Percentiles rank a stretch among this genome's conserved stretches.
These are phyloP conservation scores for Mallateleia sp. DNA, from an alignment of 2,888 invertebrate species.

Conservation along the genomic window DNA sequence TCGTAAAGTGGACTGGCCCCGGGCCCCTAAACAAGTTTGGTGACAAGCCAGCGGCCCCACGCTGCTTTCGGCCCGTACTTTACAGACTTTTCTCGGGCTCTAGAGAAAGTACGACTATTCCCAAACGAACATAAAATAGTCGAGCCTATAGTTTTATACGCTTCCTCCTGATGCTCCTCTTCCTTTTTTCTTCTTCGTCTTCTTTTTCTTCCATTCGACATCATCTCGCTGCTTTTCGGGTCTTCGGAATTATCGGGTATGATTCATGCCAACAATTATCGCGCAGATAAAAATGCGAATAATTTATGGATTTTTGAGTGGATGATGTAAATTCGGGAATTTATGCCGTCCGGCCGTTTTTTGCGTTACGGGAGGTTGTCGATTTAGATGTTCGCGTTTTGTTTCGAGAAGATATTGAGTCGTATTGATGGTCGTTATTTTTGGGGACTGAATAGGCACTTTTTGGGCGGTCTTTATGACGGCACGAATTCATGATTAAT, in stretches of 20 bases:
- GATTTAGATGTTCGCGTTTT: slow-evolving; percentile 38
- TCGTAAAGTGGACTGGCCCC: slow-evolving; percentile 84
- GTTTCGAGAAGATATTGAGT: slow-evolving; percentile 16
- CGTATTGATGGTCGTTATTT: not conserved
- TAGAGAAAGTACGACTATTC: slow-evolving; percentile 84
- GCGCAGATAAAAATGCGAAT: slow-evolving; percentile 47
- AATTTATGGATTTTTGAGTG: slow-evolving; percentile 62
- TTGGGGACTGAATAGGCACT: not conserved
- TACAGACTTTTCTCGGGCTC: slow-evolving; percentile 76
- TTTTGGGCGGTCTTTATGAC: slow-evolving; percentile 25
- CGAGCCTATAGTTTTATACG: slow-evolving; percentile 54
- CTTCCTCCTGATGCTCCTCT: slow-evolving; percentile 4
- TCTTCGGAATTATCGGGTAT: slow-evolving; percentile 27
- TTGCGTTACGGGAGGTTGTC: slow-evolving; percentile 27
- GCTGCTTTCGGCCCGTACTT: slow-evolving; percentile 81
- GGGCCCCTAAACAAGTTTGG: slow-evolving; percentile 88
- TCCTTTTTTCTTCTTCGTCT: not conserved
- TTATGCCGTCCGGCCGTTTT: slow-evolving; percentile 41
- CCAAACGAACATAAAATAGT: slow-evolving; percentile 62
- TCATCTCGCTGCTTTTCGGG: not conserved
- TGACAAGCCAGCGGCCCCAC: slow-evolving; percentile 86
- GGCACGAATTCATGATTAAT: slow-evolving; percentile 27
- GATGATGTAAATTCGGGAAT: slow-evolving; percentile 63
- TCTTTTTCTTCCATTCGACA: not conserved
- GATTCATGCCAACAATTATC: slow-evolving; percentile 70